phyloP scores from a whole-genome alignment of 2,888 invertebrate genomes.

The Apamea epomidion region DNA sequence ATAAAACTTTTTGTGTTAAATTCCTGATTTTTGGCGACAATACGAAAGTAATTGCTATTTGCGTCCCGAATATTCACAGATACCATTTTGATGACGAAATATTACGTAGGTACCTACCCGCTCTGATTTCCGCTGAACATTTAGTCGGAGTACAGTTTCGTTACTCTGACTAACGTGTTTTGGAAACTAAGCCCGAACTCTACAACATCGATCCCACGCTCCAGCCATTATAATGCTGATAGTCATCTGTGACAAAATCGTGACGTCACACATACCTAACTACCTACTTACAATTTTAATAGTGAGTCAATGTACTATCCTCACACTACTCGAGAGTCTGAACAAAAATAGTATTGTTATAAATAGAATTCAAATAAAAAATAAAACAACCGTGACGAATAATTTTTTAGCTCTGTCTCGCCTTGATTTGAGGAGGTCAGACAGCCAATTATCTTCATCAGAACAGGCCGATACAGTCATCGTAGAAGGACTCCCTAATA shows the following conservation, averaged over 20 bases:
- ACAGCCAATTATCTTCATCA: conserved; percentile 48
- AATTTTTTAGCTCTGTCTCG: conserved; percentile 26
- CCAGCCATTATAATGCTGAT: conserved; percentile 27
- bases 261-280: conserved; percentile 39
- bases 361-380: conserved; percentile 49
- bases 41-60: conserved; percentile 42
- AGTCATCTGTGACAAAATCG: conserved; percentile 47
- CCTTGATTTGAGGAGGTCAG: conserved; percentile 51
- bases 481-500: conserved; percentile 11
- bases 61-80: conserved; percentile 40
- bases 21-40: conserved; percentile 49
- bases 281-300: conserved; percentile 34
- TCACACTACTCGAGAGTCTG: conserved; percentile 12
- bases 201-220: conserved; percentile 50
- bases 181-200: conserved; percentile 38
- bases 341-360: conserved; percentile 46
- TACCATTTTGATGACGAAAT: conserved; percentile 58
- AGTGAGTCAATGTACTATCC: conserved; percentile 50
- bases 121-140: conserved; percentile 38
- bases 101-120: conserved; percentile 18
- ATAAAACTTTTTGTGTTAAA: conserved; percentile 28
- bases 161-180: conserved; percentile 61
- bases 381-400: conserved; percentile 43
- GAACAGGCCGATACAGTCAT: conserved; percentile 23
- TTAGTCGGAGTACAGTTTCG: conserved; percentile 54